Conservation (phyloP, 2,113 vertebrate species). For the Alethe castanea region DNA sequence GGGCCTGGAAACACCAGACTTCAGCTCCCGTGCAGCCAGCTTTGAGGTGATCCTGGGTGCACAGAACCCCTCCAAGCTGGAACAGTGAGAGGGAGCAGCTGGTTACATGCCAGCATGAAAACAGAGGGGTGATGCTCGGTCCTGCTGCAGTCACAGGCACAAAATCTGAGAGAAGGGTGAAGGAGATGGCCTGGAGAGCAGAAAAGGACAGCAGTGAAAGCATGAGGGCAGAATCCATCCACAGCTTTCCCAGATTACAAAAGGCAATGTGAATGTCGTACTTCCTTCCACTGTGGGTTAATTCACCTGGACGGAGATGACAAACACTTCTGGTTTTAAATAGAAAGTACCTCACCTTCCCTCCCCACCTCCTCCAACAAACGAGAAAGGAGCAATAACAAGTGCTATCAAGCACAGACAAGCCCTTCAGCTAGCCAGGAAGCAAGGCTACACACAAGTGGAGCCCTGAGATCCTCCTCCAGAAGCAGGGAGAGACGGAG, state of each 20-base stretch:
- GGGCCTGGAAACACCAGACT: background rate
- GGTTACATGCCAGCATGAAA: background rate
- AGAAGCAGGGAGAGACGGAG: fast-evolving
- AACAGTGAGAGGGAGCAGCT: background rate
- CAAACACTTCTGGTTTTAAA: conserved; percentile 38
- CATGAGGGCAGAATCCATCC: background rate
- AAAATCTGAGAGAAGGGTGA: background rate
- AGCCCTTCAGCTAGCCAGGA: conserved; percentile 23
- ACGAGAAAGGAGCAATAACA: conserved; percentile 7
- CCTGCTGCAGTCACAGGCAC: background rate
- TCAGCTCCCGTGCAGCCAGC: background rate
- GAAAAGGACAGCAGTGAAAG: background rate
- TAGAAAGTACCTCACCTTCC: conserved; percentile 29
- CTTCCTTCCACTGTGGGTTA: conserved; percentile 5
- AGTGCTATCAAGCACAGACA: conserved; percentile 47
- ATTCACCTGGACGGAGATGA: background rate
- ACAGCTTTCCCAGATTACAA: background rate
- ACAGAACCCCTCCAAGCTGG: background rate
- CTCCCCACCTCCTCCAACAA: background rate
- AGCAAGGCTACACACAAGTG: background rate
- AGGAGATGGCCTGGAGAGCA: background rate
- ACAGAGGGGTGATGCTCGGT: background rate
- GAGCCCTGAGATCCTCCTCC: background rate
- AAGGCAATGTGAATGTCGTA: background rate
- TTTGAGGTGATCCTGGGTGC: too few relatives aligned